Evolutionary conservation across 1,140 invertebrate genomes (phyloP).

Genomic region (Anagrus nilaparvatae): DNA sequence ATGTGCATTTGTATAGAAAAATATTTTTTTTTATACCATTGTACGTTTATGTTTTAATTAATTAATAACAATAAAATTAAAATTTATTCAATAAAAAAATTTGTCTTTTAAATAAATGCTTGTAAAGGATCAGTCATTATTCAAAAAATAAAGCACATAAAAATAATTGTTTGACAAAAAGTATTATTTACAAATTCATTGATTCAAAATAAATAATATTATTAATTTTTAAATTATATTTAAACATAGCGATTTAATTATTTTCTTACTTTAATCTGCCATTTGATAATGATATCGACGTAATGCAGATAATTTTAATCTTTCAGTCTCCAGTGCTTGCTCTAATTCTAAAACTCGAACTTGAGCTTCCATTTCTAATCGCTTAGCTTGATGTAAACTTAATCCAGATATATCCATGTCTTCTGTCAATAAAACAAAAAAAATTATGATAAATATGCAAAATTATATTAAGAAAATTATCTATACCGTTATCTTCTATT

Average conservation of each 20-base stretch:
- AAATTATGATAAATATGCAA: too few species aligned
- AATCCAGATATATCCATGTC: conserved; percentile 83
- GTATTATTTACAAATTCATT: too few species aligned
- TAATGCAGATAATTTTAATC: conserved; percentile 70
- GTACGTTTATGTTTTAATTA: too few species aligned
- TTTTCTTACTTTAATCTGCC: conserved; percentile 49
- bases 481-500: conserved; percentile 71
- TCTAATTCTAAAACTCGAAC: conserved; percentile 88
- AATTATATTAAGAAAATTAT: conserved; percentile 12
- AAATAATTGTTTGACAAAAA: not conserved
- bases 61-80: too few species aligned
- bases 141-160: conserved; percentile 4
- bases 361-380: conserved; percentile 91
- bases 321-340: conserved; percentile 77
- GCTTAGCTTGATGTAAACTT: conserved; percentile 87
- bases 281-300: conserved; percentile 89
- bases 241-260: not conserved
- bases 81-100: too few species aligned
- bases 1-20: too few species aligned
- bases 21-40: too few species aligned
- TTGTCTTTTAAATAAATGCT: too few species aligned
- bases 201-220: too few species aligned
- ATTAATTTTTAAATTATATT: too few species aligned
- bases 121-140: not conserved
- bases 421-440: conserved; percentile 46